Evolutionary conservation across 2,113 vertebrate genomes (phyloP).

Genomic region (Brachirus orientalis): DNA sequence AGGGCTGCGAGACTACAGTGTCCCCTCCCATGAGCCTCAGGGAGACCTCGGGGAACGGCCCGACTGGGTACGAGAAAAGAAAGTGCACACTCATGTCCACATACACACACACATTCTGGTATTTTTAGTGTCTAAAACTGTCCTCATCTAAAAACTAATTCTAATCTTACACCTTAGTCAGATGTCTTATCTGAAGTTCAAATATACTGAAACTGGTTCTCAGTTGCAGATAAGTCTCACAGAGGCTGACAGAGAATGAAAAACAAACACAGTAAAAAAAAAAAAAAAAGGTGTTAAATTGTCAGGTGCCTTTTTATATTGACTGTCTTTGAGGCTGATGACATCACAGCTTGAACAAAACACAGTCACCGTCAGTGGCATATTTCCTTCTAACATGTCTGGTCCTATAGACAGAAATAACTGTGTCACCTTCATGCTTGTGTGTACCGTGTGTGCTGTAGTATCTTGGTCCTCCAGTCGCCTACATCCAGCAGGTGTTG

Average conservation of each 20-base stretch:
- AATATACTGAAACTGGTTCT: too few species aligned
- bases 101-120: neutral
- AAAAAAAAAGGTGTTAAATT: too few species aligned
- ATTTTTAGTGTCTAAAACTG: neutral
- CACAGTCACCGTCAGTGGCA: too few species aligned
- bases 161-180: neutral
- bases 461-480: slow-evolving; percentile 93
- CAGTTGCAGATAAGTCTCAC: too few species aligned
- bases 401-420: neutral
- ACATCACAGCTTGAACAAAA: too few species aligned
- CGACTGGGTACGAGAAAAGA: slow-evolving; percentile 86
- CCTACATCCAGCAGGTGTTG: slow-evolving; percentile 96
- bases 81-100: neutral
- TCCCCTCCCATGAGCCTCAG: slow-evolving; percentile 78
- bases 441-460: slow-evolving; percentile 54
- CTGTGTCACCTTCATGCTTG: neutral
- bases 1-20: slow-evolving; percentile 87
- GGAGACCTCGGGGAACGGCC: slow-evolving; percentile 85
- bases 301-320: too few species aligned
- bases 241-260: too few species aligned
- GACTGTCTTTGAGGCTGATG: too few species aligned
- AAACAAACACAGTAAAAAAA: too few species aligned
- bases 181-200: too few species aligned
- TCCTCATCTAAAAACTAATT: neutral
- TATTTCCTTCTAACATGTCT: neutral